A percentile compares a stretch with the other conserved stretches of the same genome.
These are phyloP conservation scores for Puffinus mauretanicus DNA, from an alignment of 2,113 vertebrate species.

Conservation along the genomic window DNA sequence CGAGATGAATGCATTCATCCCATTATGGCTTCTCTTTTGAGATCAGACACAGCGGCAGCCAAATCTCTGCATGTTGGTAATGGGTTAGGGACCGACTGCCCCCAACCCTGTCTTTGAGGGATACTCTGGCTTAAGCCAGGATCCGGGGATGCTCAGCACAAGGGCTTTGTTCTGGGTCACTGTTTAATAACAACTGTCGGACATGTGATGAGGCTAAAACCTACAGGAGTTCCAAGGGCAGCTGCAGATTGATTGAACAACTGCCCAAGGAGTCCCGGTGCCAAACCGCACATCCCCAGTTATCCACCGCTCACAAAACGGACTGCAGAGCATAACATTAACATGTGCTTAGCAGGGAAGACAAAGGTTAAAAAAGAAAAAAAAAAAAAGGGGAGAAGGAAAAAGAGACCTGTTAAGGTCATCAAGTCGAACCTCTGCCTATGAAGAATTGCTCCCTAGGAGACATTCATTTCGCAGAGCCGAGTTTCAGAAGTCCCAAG, in stretches of 20 bases:
- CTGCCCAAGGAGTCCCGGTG: neutral
- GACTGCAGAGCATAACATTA: neutral
- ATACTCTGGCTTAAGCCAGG: neutral
- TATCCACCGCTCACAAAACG: neutral
- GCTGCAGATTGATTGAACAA: conserved; percentile 8
- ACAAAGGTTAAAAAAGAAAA: neutral
- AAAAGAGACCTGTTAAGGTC: neutral
- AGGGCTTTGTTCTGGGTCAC: conserved; percentile 31
- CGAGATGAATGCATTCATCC: neutral
- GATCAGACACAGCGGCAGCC: conserved; percentile 1
- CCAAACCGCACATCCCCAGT: neutral
- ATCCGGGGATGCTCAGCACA: conserved; percentile 1
- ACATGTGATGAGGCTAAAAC: conserved; percentile 36
- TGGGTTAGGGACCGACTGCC: neutral
- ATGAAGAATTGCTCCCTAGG: conserved; percentile 7
- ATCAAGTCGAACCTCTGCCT: neutral
- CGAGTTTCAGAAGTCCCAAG: neutral
- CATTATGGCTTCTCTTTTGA: neutral
- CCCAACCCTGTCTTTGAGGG: neutral
- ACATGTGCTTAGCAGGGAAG: neutral
- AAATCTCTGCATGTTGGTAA: conserved; percentile 3
- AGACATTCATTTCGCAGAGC: neutral
- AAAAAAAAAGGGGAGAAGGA: neutral
- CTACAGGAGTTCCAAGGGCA: neutral
- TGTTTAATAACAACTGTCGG: neutral